phyloP scores from a whole-genome alignment of 1,140 invertebrate genomes.

The Stegodyphus dumicola region DNA sequence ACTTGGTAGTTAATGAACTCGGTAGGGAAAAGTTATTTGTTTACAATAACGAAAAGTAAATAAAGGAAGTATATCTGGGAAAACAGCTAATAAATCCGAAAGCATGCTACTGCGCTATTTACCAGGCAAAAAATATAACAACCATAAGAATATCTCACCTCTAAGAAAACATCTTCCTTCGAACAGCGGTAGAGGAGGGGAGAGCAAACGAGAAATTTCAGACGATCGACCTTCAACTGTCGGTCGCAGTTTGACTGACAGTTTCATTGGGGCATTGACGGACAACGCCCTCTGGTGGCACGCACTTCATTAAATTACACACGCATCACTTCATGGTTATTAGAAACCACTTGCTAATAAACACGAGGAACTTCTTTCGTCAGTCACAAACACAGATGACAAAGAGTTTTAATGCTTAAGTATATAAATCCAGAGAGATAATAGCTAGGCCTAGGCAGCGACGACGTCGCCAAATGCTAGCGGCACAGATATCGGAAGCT shows the following conservation, averaged over 20 bases:
- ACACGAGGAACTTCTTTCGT: neutral
- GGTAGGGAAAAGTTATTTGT: too few species aligned
- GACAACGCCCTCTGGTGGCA: conserved; percentile 46
- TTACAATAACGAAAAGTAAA: too few species aligned
- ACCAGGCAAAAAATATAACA: too few species aligned
- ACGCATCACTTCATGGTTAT: neutral
- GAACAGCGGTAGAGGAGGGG: conserved; percentile 19
- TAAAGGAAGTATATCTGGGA: too few species aligned
- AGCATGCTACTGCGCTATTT: too few species aligned
- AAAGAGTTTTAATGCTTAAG: too few species aligned
- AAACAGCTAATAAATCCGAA: too few species aligned
- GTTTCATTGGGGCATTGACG: conserved; percentile 52
- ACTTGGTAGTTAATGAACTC: too few species aligned
- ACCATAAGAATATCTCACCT: conserved; percentile 16
- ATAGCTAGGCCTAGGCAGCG: too few species aligned
- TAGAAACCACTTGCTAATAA: conserved; percentile 10
- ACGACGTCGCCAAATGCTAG: too few species aligned
- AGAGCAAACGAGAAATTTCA: conserved; percentile 44
- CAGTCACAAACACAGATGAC: neutral
- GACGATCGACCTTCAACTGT: conserved; percentile 59
- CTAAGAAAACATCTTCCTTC: conserved; percentile 23
- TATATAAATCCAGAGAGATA: too few species aligned
- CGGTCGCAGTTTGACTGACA: conserved; percentile 59
- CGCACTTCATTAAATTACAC: conserved; percentile 21
- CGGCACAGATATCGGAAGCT: neutral